These are phyloP conservation scores for Trematomus bernacchii DNA, from an alignment of 2,797 vertebrate genomes.

Conservation along the genomic window DNA sequence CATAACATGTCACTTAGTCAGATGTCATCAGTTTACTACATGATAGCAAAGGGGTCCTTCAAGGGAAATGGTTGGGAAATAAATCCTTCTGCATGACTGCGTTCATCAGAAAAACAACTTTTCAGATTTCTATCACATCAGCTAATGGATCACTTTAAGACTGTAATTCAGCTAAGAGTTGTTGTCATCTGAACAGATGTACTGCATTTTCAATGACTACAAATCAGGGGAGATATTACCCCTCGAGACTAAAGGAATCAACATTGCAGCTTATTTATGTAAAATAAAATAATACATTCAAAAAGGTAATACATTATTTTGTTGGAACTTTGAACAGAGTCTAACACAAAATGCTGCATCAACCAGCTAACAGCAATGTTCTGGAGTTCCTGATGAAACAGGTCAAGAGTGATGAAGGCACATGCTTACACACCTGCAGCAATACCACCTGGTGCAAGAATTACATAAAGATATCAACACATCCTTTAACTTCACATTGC, in stretches of 20 bases:
- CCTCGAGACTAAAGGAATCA: neutral
- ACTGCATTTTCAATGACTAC: neutral
- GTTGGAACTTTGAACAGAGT: neutral
- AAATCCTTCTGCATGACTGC: neutral
- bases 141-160: neutral
- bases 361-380: constrained; percentile 16
- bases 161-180: neutral
- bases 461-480: constrained; percentile 5
- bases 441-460: constrained; percentile 50
- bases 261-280: constrained; percentile 3
- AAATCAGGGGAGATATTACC: neutral
- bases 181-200: constrained; percentile 14
- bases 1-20: no score
- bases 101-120: neutral
- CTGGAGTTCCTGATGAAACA: constrained; percentile 34
- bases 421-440: constrained; percentile 42
- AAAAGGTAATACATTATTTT: neutral
- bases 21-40: no score
- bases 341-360: neutral
- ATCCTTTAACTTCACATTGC: constrained; percentile 9
- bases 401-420: constrained; percentile 31
- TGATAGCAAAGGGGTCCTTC: no score
- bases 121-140: neutral
- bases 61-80: neutral
- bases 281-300: constrained; percentile 5